Evolutionary conservation across 2,888 invertebrate species (phyloP), one percentile per base, ranked within the genome.

Genomic region (Lepeophtheirus nordmannii): DNA sequence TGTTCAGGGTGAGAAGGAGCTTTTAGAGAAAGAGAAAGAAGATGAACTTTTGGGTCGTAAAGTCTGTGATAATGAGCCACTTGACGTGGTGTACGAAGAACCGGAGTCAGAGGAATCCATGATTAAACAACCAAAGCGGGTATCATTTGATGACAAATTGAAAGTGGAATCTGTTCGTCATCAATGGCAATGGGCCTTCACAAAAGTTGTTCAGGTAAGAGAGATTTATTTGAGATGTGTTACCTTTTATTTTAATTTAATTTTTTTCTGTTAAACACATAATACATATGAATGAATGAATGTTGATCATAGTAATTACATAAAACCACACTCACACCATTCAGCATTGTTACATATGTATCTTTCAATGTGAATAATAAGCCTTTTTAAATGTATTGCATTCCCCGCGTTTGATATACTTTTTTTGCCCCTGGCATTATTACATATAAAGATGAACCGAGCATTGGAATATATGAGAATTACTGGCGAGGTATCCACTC

Each of bases 171-270:
- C n/a, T 14, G 17, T 46, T 46, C 53, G 53, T 46, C 53, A 46
- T 46, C 23, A 58, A 23, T 66, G 66, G 66, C 59, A 61, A 20
- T 66, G 66, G 66, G 66, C 66, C 10, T 66, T 66, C 58, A 60
- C 59, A 14, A 60, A 41, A 8, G 58, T 66, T 8, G 60, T 66
- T 38, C 66, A 66, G 66, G 66, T 66, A 60, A 58, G 65, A 10
- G 12, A 62, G 2, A 2, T 20, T 30, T 30, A 7, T 30, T 30
- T 30, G 7, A 30, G 20, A 53, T 53, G 53, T n/a, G 53, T 53
- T n/a, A 53, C 7, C 30, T 30, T 30, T 30, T 7, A 30, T 30
- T 5, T 30, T 41, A 41, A 53, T 20, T 53, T 53, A 53, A 41
- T 41, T 14, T 53, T 53, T 53, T 53, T 53, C 53, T 20, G 20